Evolutionary conservation across 2,888 invertebrate species (phyloP).

Genomic region (Papilio protenor): DNA sequence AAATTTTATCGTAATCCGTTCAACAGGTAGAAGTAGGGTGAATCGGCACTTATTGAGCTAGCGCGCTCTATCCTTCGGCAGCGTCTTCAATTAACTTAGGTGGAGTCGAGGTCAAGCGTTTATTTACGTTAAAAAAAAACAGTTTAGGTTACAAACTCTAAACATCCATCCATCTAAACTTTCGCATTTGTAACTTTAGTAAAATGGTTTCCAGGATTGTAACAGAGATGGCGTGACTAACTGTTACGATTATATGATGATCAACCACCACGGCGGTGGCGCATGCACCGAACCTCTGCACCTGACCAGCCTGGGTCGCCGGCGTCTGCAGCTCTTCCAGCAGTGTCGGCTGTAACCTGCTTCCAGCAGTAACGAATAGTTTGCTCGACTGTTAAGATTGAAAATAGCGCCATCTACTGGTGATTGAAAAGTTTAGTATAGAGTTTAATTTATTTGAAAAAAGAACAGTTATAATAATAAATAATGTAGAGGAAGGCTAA

Average conservation of each 20-base stretch:
- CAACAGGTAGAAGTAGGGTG: no score
- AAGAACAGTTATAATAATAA: no score
- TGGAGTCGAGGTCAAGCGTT: no score
- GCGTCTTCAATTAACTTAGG: no score
- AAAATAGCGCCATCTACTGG: neutral
- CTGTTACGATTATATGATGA: constrained; percentile 87
- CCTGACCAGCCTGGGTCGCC: constrained; percentile 60
- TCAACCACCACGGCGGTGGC: constrained; percentile 85
- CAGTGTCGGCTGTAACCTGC: constrained; percentile 62
- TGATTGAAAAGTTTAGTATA: neutral
- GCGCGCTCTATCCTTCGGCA: no score
- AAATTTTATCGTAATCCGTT: no score
- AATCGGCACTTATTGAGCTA: no score
- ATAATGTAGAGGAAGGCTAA: no score
- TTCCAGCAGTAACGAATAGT: neutral
- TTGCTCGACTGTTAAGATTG: neutral
- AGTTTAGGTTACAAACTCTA: no score
- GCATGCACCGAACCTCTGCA: constrained; percentile 74
- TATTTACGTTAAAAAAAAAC: no score
- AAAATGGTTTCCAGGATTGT: constrained; percentile 83
- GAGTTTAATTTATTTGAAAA: neutral
- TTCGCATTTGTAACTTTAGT: neutral
- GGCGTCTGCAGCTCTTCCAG: constrained; percentile 68
- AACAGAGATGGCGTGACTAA: constrained; percentile 86
- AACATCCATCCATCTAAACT: no score